Percentiles rank a stretch among this genome's conserved stretches.
Conservation (phyloP, 2,113 vertebrate species). For the Oophaga pumilio region DNA sequence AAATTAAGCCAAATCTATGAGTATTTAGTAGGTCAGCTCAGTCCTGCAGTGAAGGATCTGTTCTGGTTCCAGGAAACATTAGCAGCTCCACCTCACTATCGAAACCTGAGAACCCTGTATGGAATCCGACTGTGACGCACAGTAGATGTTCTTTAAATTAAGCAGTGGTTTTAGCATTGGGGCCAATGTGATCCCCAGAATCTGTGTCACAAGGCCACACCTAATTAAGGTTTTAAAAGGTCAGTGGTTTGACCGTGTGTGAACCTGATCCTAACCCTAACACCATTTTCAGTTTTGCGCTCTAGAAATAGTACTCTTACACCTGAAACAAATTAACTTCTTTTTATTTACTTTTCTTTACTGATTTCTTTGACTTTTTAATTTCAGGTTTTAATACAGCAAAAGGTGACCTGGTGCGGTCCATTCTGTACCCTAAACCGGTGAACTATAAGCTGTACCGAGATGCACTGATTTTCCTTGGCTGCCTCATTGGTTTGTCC, state of each 20-base stretch:
- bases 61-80: neutral
- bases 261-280: neutral
- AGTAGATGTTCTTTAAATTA: neutral
- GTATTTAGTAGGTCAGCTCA: neutral
- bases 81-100: neutral
- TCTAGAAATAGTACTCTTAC: neutral
- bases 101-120: neutral
- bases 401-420: slow-evolving; percentile 78
- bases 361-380: neutral
- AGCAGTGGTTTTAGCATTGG: neutral
- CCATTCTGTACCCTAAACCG: slow-evolving; percentile 79
- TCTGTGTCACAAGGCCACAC: too few species aligned
- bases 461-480: slow-evolving; percentile 74
- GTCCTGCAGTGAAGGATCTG: neutral
- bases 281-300: neutral
- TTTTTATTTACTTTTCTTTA: too few species aligned
- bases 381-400: slow-evolving; percentile 77
- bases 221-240: too few species aligned
- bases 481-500: slow-evolving; percentile 71
- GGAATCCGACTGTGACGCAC: neutral
- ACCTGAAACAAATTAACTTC: neutral
- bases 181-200: neutral
- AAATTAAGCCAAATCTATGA: neutral
- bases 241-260: neutral
- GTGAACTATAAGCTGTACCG: slow-evolving; percentile 78